Conservation (phyloP, 2,797 vertebrate species). For the Strix occidentalis region DNA sequence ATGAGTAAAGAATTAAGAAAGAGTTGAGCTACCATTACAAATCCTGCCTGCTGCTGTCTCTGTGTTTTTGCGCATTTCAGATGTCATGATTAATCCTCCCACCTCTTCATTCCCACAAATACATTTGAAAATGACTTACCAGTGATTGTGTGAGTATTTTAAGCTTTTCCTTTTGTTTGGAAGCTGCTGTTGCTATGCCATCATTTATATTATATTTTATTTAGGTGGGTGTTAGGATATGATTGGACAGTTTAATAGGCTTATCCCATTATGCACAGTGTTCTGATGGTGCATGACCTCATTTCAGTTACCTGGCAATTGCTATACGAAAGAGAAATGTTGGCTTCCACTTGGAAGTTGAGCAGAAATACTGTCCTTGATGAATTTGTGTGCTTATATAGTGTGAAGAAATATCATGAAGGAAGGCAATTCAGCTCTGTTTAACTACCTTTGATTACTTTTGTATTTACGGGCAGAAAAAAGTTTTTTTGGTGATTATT, state of each 20-base stretch:
- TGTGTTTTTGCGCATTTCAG: background rate
- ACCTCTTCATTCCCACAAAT: background rate
- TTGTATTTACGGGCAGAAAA: background rate
- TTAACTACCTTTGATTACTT: background rate
- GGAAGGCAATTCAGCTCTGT: background rate
- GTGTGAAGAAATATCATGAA: background rate
- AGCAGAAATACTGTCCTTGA: background rate
- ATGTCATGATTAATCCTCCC: background rate
- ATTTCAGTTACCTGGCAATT: background rate
- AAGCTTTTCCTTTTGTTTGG: background rate
- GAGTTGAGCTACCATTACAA: background rate
- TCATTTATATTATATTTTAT: background rate
- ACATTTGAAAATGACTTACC: background rate
- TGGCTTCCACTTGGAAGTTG: background rate
- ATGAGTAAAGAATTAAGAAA: background rate
- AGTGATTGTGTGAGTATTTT: background rate
- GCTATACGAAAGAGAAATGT: background rate
- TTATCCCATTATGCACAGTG: background rate
- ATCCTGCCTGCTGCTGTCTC: background rate
- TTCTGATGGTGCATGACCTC: background rate
- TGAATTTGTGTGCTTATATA: background rate
- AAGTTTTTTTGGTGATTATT: background rate
- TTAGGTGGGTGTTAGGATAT: background rate
- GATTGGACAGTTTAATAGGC: background rate
- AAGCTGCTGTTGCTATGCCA: constrained; percentile 5